Evolutionary conservation across 2,113 vertebrate genomes (phyloP), one percentile per base, ranked within the genome.

Genomic region (Mohoua ochrocephala): DNA sequence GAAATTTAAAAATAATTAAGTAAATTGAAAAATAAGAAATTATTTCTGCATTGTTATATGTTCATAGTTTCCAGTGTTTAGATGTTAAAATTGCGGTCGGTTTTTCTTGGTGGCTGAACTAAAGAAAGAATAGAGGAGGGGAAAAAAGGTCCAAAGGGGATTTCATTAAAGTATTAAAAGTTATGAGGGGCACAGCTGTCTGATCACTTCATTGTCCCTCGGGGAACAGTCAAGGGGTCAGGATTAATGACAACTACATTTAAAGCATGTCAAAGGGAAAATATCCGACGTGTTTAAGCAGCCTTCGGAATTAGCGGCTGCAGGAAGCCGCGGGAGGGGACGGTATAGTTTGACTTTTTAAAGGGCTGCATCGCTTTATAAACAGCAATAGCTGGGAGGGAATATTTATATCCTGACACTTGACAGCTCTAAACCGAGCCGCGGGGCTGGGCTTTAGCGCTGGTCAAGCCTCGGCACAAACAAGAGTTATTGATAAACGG

Each of bases 1-100:
- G 33, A 96, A 95, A 96, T 96, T 97, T 73, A 95, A 96, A 96
- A 97, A 97, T 96, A 96, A 97, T 96, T 97, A 96, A 91, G 96
- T n/a, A 97, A 96, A 94, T 96, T 96, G 88, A 95, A 89, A 97
- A 96, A 88, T 93, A 95, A 95, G 96, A 53, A 92, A 96, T 96
- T 83, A 97, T 92, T 96, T 94, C 76, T 92, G 93, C 92, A 96
- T 94, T 95, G 95, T 96, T 97, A 28, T 68, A 95, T 94, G 92
- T 94, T 96, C 96, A 96, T 96, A 94, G 88, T 96, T 97, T 97
- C 96, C 96, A 97, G 92, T 91, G 88, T 96, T 94, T 64, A 82
- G 92, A 96, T 92, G 93, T 82, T 93, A 91, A 96, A 95, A 64
- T 3, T 95, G 93, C 39, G 83, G 77, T 89, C 17, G 76, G 79